These are phyloP conservation scores for Calameuta filiformis DNA, from an alignment of 2,888 invertebrate species.

Conservation along the genomic window DNA sequence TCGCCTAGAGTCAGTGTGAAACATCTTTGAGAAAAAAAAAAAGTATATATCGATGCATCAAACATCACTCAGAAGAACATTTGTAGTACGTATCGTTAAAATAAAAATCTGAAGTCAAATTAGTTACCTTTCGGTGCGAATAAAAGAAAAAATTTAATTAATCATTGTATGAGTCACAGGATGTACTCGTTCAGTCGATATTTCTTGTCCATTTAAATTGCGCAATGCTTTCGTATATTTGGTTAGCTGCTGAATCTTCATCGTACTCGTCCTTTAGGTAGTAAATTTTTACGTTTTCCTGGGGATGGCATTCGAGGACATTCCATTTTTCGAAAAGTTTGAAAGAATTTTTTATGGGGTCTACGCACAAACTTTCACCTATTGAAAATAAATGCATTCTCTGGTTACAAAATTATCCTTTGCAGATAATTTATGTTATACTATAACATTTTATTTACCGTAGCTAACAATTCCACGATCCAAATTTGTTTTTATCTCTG, in stretches of 20 bases:
- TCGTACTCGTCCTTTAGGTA: conserved; percentile 57
- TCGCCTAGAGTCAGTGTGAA: neutral
- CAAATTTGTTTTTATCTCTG: conserved; percentile 74
- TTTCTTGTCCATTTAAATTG: conserved; percentile 57
- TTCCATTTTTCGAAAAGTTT: conserved; percentile 86
- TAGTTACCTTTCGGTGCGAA: neutral
- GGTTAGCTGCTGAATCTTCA: conserved; percentile 46
- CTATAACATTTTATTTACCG: conserved; percentile 67
- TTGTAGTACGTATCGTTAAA: neutral
- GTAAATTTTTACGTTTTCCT: conserved; percentile 55
- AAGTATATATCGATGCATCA: neutral
- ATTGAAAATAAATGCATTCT: conserved; percentile 1
- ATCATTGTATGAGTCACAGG: conserved; percentile 12
- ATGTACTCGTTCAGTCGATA: conserved; percentile 37
- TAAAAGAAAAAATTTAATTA: conserved; percentile 21
- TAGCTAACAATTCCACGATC: conserved; percentile 71
- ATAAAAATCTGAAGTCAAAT: neutral
- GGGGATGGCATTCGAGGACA: conserved; percentile 72
- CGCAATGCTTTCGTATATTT: conserved; percentile 53
- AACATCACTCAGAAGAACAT: neutral
- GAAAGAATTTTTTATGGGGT: conserved; percentile 86
- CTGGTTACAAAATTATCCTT: neutral
- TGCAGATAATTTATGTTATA: neutral
- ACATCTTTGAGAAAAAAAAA: neutral
- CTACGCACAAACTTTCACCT: conserved; percentile 91